Conservation (phyloP, 1,140 invertebrate species). For the Thaumetopoea pityocampa region DNA sequence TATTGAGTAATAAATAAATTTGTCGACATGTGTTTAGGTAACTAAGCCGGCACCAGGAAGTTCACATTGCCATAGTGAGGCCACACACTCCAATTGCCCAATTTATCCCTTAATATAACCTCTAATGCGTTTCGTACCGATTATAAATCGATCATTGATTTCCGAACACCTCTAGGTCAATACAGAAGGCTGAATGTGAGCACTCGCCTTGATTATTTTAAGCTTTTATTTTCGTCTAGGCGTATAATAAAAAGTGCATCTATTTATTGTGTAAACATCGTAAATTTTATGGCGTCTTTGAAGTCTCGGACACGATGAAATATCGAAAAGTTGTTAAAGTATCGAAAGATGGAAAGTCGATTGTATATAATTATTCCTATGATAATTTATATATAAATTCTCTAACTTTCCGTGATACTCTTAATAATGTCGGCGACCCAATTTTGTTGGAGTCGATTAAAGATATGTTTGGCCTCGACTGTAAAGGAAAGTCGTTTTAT, state of each 20-base stretch:
- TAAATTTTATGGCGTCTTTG: conserved; percentile 38
- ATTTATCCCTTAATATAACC: conserved; percentile 12
- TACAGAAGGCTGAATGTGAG: conserved; percentile 30
- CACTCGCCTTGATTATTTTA: conserved; percentile 49
- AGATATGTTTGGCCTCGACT: conserved; percentile 2
- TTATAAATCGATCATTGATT: conserved; percentile 30
- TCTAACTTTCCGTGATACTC: too few relatives aligned
- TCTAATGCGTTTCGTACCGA: conserved; percentile 19
- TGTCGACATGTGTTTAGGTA: too few relatives aligned
- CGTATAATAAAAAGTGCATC: conserved; percentile 39
- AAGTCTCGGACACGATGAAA: conserved; percentile 21
- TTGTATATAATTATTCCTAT: too few relatives aligned
- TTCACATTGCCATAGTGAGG: conserved; percentile 13
- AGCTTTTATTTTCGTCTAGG: conserved; percentile 34
- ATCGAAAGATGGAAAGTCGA: background rate
- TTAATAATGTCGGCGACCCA: too few relatives aligned
- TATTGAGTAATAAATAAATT: too few relatives aligned
- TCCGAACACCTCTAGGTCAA: conserved; percentile 49
- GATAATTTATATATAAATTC: too few relatives aligned
- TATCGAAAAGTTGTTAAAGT: background rate
- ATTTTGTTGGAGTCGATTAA: too few relatives aligned
- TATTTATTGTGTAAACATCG: conserved; percentile 44
- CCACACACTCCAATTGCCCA: conserved; percentile 10
- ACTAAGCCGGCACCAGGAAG: conserved; percentile 11
- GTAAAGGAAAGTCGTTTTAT: conserved; percentile 4